phyloP scores from a whole-genome alignment of 2,797 vertebrate genomes.

The Eulemur rubriventer region DNA sequence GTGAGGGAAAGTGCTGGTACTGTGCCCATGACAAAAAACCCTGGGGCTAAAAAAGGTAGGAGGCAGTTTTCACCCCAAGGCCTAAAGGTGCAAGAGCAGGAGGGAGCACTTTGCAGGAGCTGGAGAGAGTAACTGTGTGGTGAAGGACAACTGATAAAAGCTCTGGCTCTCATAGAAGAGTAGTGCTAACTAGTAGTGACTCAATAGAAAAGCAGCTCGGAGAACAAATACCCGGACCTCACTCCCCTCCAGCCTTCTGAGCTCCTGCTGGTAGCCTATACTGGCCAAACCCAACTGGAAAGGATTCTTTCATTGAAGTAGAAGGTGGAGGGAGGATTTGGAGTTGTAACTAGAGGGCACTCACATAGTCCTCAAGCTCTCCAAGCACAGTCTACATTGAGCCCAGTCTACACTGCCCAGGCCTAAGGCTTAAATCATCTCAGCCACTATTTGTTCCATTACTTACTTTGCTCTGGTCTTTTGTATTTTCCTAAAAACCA shows the following conservation, averaged over 20 bases:
- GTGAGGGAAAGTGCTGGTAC: neutral
- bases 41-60: neutral
- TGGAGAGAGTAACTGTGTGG: neutral
- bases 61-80: neutral
- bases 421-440: neutral
- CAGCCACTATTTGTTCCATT: neutral
- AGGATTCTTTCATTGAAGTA: neutral
- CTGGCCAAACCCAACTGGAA: neutral
- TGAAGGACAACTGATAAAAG: neutral
- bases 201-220: neutral
- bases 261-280: neutral
- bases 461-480: neutral
- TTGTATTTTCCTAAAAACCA: neutral
- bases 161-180: neutral
- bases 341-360: neutral
- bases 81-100: too few species aligned
- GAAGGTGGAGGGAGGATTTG: neutral
- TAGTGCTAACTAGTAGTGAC: neutral
- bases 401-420: rapidly evolving
- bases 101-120: neutral
- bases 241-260: neutral
- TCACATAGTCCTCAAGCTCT: neutral
- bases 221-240: neutral
- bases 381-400: neutral
- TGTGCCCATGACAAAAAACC: neutral